phyloP scores from a whole-genome alignment of 2,888 invertebrate species.

The Parnassius orleans region DNA sequence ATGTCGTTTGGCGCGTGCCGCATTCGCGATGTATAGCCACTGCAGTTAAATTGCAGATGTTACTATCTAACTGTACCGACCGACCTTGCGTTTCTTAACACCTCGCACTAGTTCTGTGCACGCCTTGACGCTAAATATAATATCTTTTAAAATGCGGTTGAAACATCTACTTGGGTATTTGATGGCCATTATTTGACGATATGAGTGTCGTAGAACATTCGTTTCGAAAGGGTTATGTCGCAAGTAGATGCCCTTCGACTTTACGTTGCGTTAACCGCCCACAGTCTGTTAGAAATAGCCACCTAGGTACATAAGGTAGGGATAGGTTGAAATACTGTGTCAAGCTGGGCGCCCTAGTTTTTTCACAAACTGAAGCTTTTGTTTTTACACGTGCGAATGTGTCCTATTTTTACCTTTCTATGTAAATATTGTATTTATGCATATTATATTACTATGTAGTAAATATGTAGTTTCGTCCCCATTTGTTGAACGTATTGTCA shows the following conservation, averaged over 20 bases:
- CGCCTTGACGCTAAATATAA: conserved; percentile 8
- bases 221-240: conserved; percentile 64
- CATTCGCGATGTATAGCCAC: conserved; percentile 15
- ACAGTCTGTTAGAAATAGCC: conserved; percentile 55
- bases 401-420: background rate
- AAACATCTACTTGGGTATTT: conserved; percentile 6
- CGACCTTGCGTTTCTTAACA: conserved; percentile 42
- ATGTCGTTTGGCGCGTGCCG: conserved; percentile 41
- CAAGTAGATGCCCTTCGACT: conserved; percentile 73
- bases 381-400: conserved; percentile 37
- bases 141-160: conserved; percentile 27
- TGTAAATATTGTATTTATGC: too few species aligned
- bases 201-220: conserved; percentile 47
- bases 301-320: conserved; percentile 65
- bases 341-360: conserved; percentile 71
- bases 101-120: background rate
- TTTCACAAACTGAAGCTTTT: conserved; percentile 46
- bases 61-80: conserved; percentile 30
- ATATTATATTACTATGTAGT: too few species aligned
- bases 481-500: too few species aligned
- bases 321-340: conserved; percentile 49
- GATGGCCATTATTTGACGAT: conserved; percentile 18
- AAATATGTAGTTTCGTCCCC: too few species aligned
- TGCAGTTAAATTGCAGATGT: conserved; percentile 45
- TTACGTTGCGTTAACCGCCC: conserved; percentile 72